Conservation (phyloP, 1,140 invertebrate species). For the Nephila pilipes region DNA sequence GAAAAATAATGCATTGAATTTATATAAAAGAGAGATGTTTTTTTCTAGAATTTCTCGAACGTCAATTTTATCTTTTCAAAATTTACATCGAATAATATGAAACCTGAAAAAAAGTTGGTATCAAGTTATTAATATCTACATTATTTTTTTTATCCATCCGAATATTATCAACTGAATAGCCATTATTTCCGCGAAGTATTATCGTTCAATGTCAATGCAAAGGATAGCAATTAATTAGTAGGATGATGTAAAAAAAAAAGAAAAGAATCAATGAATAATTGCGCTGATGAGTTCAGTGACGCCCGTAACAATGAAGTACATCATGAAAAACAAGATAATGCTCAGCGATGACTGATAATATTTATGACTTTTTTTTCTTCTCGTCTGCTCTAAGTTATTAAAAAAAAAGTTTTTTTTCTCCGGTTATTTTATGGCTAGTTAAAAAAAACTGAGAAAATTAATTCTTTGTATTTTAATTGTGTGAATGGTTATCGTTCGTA, state of each 20-base stretch:
- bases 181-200: not conserved
- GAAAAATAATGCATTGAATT: too few species aligned
- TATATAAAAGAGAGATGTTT: too few species aligned
- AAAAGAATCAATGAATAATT: not conserved
- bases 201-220: conserved; percentile 6
- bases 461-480: too few species aligned
- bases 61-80: too few species aligned
- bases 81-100: too few species aligned
- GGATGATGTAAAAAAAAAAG: not conserved
- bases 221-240: conserved; percentile 13
- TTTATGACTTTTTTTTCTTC: not conserved
- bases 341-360: not conserved
- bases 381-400: too few species aligned
- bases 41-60: too few species aligned
- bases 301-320: not conserved
- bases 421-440: not conserved
- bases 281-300: conserved; percentile 22
- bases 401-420: not conserved
- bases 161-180: not conserved
- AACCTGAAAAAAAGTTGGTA: too few species aligned
- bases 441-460: not conserved
- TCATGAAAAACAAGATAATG: not conserved
- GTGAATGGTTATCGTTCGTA: too few species aligned
- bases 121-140: too few species aligned
- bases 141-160: too few species aligned